A percentile compares a stretch with the other conserved stretches of the same genome.
These are phyloP conservation scores for Sarcophaga variegata DNA, from an alignment of 2,888 invertebrate genomes.

Conservation along the genomic window DNA sequence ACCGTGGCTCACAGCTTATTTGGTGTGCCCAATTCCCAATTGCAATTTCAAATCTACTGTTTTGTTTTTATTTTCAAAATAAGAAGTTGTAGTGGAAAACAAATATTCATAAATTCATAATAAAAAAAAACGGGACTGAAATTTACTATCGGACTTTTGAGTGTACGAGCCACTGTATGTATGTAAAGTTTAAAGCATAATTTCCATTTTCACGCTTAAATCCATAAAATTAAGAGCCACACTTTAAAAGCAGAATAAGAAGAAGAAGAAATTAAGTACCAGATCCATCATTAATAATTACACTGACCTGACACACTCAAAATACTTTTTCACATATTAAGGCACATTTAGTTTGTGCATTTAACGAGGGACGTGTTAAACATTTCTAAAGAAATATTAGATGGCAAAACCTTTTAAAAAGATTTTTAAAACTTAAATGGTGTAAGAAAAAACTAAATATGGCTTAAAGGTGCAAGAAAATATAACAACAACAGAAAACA, in stretches of 20 bases:
- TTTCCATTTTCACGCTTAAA: neutral
- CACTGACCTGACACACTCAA: conserved; percentile 19
- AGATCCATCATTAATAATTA: conserved; percentile 67
- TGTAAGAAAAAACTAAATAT: neutral
- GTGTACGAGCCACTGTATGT: too few species aligned
- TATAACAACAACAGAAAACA: conserved; percentile 35
- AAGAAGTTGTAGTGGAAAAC: too few species aligned
- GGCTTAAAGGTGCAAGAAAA: conserved; percentile 41
- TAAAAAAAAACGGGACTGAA: too few species aligned
- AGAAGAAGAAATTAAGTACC: neutral
- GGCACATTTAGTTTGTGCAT: neutral
- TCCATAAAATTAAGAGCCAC: conserved; percentile 40
- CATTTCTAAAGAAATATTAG: neutral
- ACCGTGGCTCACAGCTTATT: too few species aligned
- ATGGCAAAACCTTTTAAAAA: neutral
- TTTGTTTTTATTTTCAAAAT: too few species aligned
- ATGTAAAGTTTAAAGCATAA: too few species aligned
- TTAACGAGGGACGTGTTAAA: too few species aligned
- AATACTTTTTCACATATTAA: too few species aligned
- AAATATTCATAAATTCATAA: too few species aligned
- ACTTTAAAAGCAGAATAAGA: conserved; percentile 1
- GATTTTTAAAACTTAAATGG: neutral
- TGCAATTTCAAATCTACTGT: too few species aligned
- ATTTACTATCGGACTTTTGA: too few species aligned
- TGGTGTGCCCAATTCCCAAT: too few species aligned